These are phyloP conservation scores for Podilymbus podiceps DNA, from an alignment of 2,113 vertebrate genomes.

Conservation along the genomic window DNA sequence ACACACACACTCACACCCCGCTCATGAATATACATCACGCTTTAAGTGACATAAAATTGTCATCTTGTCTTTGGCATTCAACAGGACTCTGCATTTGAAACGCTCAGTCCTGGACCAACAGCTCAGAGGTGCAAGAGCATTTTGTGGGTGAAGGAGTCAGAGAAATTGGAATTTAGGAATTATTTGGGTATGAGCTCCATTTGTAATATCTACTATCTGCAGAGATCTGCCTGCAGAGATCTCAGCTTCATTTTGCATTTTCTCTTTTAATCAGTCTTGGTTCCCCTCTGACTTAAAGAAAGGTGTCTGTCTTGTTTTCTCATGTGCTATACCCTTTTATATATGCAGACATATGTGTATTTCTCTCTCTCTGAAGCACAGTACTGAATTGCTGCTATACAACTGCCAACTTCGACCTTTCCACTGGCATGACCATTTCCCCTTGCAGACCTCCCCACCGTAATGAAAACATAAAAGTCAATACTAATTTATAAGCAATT, in stretches of 20 bases:
- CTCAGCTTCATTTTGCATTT: background rate
- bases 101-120: background rate
- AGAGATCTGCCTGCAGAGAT: background rate
- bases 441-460: background rate
- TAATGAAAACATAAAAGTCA: background rate
- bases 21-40: background rate
- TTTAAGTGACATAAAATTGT: background rate
- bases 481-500: background rate
- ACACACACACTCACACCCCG: background rate
- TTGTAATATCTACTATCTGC: background rate
- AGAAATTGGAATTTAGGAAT: background rate
- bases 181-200: background rate
- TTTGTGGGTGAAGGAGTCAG: background rate
- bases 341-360: rapidly evolving
- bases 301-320: background rate
- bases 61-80: background rate
- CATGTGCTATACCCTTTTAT: background rate
- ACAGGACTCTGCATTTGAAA: background rate
- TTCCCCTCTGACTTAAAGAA: background rate
- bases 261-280: background rate
- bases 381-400: background rate
- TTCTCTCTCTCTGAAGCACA: background rate
- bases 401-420: background rate
- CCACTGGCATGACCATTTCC: background rate
- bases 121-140: background rate